phyloP scores from a whole-genome alignment of 2,113 vertebrate species.

The Hystrix brachyura region DNA sequence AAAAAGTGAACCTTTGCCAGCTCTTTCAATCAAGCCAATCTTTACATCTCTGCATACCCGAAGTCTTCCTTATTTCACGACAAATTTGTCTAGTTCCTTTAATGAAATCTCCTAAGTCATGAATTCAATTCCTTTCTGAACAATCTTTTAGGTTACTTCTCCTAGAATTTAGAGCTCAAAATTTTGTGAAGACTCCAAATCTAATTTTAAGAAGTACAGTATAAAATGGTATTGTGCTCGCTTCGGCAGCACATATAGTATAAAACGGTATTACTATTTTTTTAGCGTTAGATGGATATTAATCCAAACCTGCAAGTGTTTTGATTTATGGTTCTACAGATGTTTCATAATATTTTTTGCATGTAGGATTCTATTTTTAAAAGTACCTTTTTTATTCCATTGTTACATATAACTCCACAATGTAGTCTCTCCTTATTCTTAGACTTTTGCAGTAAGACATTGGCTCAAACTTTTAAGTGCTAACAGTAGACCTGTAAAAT shows the following conservation, averaged over 20 bases:
- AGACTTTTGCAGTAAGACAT: neutral
- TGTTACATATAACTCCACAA: neutral
- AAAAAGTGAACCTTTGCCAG: neutral
- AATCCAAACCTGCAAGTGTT: neutral
- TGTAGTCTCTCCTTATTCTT: neutral
- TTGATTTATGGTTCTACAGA: slow-evolving; percentile 58
- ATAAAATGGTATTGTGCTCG: slow-evolving; percentile 10
- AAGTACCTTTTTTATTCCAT: neutral
- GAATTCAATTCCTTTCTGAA: slow-evolving; percentile 25
- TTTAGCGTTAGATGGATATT: neutral
- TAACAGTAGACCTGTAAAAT: slow-evolving; percentile 4
- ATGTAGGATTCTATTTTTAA: slow-evolving; percentile 14
- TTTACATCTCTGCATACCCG: neutral
- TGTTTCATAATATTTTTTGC: slow-evolving; percentile 23
- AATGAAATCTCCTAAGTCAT: neutral
- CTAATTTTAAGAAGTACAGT: slow-evolving; percentile 18
- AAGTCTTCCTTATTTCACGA: neutral
- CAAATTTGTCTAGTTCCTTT: slow-evolving; percentile 19
- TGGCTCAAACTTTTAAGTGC: neutral
- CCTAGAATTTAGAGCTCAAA: slow-evolving; percentile 34
- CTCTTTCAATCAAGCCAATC: neutral
- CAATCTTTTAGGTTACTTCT: slow-evolving; percentile 12
- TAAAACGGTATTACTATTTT: slow-evolving; percentile 5
- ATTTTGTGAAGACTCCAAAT: slow-evolving; percentile 59
- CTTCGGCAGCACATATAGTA: neutral